Conservation (phyloP, 2,113 vertebrate species). For the Gnathonemus echidnorhynchus region DNA sequence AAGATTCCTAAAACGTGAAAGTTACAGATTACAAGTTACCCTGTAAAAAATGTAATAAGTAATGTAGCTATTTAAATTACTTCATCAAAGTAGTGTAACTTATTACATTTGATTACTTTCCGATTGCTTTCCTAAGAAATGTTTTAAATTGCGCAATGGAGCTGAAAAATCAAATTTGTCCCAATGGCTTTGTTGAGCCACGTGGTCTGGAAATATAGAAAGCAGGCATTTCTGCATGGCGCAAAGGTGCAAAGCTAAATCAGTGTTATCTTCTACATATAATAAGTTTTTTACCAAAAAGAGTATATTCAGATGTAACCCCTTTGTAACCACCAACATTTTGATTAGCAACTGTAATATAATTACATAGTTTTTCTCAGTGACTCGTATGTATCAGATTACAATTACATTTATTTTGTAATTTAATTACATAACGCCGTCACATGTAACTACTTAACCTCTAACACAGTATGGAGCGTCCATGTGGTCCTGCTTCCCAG, state of each 20-base stretch:
- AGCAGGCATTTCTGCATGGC: not conserved
- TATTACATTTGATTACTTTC: not conserved
- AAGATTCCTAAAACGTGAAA: not conserved
- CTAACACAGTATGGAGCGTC: not conserved
- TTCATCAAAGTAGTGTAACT: not conserved
- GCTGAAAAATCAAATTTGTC: not conserved
- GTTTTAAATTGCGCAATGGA: not conserved
- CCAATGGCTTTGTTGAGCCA: not conserved
- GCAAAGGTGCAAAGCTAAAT: too few species aligned
- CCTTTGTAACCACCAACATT: not conserved
- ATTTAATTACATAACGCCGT: not conserved
- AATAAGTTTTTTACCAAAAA: too few species aligned
- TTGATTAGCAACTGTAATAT: not conserved
- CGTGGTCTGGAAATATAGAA: not conserved
- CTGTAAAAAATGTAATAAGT: not conserved
- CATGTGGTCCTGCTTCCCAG: not conserved
- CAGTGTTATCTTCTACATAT: too few species aligned
- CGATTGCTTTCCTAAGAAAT: not conserved
- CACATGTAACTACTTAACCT: not conserved
- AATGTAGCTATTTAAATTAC: not conserved
- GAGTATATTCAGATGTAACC: not conserved
- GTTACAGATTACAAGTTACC: not conserved
- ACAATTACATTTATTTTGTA: not conserved
- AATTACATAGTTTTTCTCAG: not conserved
- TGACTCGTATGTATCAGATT: not conserved